Base-by-base conservation (phyloP, 2,888 invertebrate genomes). In the Pristionchus arcanus region DNA sequence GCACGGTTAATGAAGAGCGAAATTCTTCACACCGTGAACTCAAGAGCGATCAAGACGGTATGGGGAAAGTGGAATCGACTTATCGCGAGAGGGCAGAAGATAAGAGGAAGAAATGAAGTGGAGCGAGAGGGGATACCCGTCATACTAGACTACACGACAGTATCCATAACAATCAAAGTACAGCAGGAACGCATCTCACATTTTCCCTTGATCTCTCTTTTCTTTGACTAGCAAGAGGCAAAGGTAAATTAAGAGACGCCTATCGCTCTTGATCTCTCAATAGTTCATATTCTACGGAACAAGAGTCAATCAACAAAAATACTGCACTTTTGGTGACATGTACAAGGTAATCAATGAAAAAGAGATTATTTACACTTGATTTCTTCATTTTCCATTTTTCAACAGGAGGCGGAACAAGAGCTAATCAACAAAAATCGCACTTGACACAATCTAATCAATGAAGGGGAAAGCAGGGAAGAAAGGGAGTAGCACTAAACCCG, bases 91-190 rank as follows among this genome's bases (percentile, higher is more conserved):
- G 53, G 53, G 11, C 83, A 53, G 2, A 28, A 49, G 55, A 84
- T 53, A 84, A 84, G 84, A 84, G 81, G 49, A 83, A 9, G 53
- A 31, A 25, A 19, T 16, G 71, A 71, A 37, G 74, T 37, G 74
- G 19, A 34, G 21, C 11, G 74, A 19, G 28, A 25, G 53, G 31
- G 49, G 55, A 83, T 19, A 81, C 81, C 81, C 49, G 25, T 4
- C 16, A 74, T 21, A 83, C 83, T 83, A 83, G 37, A 74, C 74
- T 74, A 74, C 74, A 37, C 21, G 16, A 4, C 19, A 21, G 42
- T 13, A 13, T 59, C 25, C 59, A 25, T 25, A 59, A 59, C 59
- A 59, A 19, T 59, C 25, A 59, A 59, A 59, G 59, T 59, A 19
- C 59, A 59, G 42, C 3, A 42, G 42, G 42, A 42, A 42, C 9